These are phyloP conservation scores for Gymnothorax reevesii DNA, from an alignment of 2,797 vertebrate species.

Conservation along the genomic window DNA sequence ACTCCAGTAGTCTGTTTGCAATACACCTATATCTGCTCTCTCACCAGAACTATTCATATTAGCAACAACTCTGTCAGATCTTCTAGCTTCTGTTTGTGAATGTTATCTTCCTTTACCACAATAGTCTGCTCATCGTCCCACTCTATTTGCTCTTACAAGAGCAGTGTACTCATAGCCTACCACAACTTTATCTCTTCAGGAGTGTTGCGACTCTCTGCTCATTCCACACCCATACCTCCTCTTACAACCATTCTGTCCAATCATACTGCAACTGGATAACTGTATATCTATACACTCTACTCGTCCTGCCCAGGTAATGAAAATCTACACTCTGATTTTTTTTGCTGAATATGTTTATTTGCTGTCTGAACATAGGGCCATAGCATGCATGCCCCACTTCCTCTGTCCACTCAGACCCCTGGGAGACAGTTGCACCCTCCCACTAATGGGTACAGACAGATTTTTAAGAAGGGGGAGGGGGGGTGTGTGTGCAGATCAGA, in stretches of 20 bases:
- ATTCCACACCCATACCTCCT: neutral
- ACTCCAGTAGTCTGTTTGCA: too few relatives aligned
- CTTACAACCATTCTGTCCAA: neutral
- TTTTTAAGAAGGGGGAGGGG: neutral
- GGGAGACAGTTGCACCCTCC: neutral
- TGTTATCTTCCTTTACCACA: too few relatives aligned
- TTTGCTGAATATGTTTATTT: neutral
- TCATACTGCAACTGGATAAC: neutral
- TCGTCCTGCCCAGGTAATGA: neutral
- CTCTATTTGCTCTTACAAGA: too few relatives aligned
- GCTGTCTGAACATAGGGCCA: neutral
- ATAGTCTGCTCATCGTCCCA: too few relatives aligned
- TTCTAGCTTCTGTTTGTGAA: too few relatives aligned
- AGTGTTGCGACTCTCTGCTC: neutral
- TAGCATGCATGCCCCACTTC: neutral
- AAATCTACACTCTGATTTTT: neutral
- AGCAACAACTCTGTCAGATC: too few relatives aligned
- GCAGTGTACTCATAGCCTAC: too few relatives aligned
- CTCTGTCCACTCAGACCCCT: neutral
- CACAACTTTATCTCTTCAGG: too few relatives aligned
- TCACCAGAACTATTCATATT: too few relatives aligned
- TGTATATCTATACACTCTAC: too few relatives aligned
- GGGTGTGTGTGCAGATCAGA: neutral
- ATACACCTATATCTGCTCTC: too few relatives aligned
- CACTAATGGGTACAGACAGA: slow-evolving; percentile 3